Conservation (phyloP, 2,113 vertebrate species). For the Drymodes brunneopygia region DNA sequence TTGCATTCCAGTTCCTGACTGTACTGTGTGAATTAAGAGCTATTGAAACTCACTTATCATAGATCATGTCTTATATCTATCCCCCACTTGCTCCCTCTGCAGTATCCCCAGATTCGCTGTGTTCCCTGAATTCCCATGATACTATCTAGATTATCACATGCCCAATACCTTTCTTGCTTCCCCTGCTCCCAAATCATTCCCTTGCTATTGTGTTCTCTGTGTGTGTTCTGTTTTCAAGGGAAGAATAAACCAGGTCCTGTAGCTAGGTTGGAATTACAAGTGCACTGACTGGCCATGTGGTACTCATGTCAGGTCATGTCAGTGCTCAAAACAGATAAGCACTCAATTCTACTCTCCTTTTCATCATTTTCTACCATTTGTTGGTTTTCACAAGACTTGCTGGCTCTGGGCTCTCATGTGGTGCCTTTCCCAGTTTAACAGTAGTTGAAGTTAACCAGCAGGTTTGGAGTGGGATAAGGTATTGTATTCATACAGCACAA, state of each 20-base stretch:
- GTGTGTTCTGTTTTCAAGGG: background rate
- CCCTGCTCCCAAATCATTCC: background rate
- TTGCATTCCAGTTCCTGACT: background rate
- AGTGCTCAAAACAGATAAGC: background rate
- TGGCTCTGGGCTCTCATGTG: background rate
- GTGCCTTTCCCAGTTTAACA: background rate
- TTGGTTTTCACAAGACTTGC: background rate
- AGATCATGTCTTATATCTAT: background rate
- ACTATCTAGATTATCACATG: background rate
- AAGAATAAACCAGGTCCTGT: background rate
- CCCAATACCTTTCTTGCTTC: background rate
- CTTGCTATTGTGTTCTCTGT: background rate
- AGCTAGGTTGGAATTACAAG: background rate
- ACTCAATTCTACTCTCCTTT: background rate
- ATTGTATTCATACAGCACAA: background rate
- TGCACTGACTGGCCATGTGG: background rate
- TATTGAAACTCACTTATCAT: background rate
- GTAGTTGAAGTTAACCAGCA: background rate
- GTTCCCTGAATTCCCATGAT: background rate
- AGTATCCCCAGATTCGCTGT: background rate
- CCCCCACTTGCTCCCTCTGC: background rate
- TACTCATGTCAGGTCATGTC: background rate
- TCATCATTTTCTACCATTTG: background rate
- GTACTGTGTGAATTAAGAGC: background rate
- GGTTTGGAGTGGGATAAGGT: background rate